Evolutionary conservation across 37 sponge, comb jelly and placozoan genomes (phyloP), one percentile per base, ranked within the genome.

Genomic region (Beroe forskalii): DNA sequence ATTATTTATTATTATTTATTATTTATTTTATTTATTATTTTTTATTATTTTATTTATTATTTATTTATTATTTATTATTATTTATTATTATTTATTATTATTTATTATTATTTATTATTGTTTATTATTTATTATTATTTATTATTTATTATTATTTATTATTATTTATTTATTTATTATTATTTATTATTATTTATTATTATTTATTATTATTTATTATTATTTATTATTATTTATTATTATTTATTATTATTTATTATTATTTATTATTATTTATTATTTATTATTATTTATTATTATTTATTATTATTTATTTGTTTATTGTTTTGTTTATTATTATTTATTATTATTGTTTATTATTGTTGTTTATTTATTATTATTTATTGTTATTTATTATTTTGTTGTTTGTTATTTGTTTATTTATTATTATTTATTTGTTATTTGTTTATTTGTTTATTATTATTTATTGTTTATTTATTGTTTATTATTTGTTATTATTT

Each of bases 231-330:
- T 55, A 19, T 55, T 55, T 55, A 19, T 55, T 55, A 19, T 55
- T 55, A 55, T 64, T 64, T 64, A 27, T n/a, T n/a, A n/a, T n/a
- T n/a, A n/a, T n/a, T n/a, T n/a, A 27, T 64, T 64, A 25, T 64
- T 64, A n/a, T 64, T 64, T 14, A 27, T 64, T 24, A 8, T 64
- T 25, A 27, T 64, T 64, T 25, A 25, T 64, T 24, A n/a, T 6
- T 64, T 64, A 27, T 25, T 64, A 25, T 64, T 64, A n/a, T 64
- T 64, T 64, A n/a, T 64, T 25, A n/a, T 8, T 64, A n/a, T 64
- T 64, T 64, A n/a, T 25, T 64, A n/a, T 64, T 64, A n/a, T 64
- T 64, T 64, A n/a, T 64, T 64, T 64, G 4, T 64, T 64, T 64
- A 8, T 64, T 64, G 6, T 64, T 64, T 64, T 8, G 8, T 25